Percentiles rank a stretch among this genome's conserved stretches.
Conservation (phyloP, 2,888 invertebrate genomes). For the Microdon myrmicae region DNA sequence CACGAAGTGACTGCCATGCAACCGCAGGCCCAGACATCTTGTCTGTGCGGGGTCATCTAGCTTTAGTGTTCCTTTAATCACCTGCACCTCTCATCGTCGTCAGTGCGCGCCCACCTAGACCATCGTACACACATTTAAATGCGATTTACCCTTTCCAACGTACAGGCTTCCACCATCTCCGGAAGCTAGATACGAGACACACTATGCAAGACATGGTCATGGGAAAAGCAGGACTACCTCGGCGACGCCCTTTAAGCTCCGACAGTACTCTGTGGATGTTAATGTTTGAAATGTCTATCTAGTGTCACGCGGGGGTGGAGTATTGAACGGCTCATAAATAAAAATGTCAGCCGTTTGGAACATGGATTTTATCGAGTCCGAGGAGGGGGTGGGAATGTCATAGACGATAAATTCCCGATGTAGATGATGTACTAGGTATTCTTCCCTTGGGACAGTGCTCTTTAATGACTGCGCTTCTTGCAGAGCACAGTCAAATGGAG, state of each 20-base stretch:
- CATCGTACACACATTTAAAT: constrained; percentile 35
- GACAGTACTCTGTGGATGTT: constrained; percentile 34
- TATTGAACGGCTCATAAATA: constrained; percentile 26
- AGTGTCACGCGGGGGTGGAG: constrained; percentile 14
- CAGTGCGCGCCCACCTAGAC: constrained; percentile 20
- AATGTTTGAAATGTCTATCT: constrained; percentile 40
- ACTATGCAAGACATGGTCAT: too few species aligned
- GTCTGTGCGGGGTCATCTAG: constrained; percentile 52
- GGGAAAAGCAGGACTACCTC: too few species aligned
- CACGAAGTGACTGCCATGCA: constrained; percentile 10
- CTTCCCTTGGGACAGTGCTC: constrained; percentile 10
- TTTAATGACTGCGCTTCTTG: constrained; percentile 6
- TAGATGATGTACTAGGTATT: constrained; percentile 6
- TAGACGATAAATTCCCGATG: constrained; percentile 32
- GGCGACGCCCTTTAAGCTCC: constrained; percentile 45
- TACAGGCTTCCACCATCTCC: constrained; percentile 42
- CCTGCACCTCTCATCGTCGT: constrained; percentile 42
- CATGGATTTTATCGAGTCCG: neutral
- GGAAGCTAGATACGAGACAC: constrained; percentile 8
- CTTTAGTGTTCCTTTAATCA: constrained; percentile 47
- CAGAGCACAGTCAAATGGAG: constrained; percentile 15
- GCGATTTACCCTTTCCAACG: constrained; percentile 29
- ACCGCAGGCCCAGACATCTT: constrained; percentile 43
- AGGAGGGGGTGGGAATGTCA: constrained; percentile 18
- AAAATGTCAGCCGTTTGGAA: constrained; percentile 46